phyloP scores from a whole-genome alignment of 1,140 invertebrate genomes.

The Portunus trituberculatus region DNA sequence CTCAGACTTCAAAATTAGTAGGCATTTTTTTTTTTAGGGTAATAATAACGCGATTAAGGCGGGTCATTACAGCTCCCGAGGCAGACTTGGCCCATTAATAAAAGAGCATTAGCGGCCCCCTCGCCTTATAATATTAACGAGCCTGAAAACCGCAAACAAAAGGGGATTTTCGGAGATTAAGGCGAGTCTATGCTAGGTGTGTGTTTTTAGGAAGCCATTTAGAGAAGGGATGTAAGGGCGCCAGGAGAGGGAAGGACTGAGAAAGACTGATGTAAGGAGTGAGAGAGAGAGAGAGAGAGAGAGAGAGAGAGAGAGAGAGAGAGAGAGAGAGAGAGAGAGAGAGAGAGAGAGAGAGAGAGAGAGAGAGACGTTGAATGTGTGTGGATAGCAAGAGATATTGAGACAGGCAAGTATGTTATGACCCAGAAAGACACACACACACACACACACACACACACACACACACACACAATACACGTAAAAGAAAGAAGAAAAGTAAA shows the following conservation, averaged over 20 bases:
- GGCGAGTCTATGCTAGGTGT: too few species aligned
- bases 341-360: background rate
- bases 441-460: background rate
- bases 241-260: too few species aligned
- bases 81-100: background rate
- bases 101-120: background rate
- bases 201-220: too few species aligned
- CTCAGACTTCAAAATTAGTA: too few species aligned
- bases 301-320: background rate
- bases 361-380: background rate
- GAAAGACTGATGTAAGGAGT: too few species aligned
- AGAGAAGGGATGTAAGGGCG: background rate
- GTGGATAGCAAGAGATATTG: too few species aligned
- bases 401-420: background rate
- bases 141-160: background rate
- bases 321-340: background rate
- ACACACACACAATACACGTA: background rate
- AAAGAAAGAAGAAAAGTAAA: too few species aligned
- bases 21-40: too few species aligned
- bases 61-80: background rate
- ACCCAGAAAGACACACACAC: background rate
- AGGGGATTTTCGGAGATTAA: background rate
- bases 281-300: constrained; percentile 41
- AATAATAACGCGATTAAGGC: background rate
- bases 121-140: background rate